Evolutionary conservation across 2,888 invertebrate species (phyloP).

Genomic region (Pseudococcus viburni): DNA sequence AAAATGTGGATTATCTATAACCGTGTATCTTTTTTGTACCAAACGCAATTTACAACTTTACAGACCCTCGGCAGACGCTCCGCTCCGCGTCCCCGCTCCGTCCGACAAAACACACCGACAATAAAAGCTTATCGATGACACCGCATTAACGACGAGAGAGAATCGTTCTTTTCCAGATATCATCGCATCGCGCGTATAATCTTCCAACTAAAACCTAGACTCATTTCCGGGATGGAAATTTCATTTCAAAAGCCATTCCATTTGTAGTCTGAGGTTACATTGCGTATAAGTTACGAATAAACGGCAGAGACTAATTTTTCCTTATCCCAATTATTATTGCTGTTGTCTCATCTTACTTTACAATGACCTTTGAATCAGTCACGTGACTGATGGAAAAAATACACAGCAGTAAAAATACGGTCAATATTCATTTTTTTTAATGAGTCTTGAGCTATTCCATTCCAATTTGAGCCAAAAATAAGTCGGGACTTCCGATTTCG

Average conservation of each 20-base stretch:
- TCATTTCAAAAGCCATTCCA: conserved; percentile 30
- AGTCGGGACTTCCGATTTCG: too few relatives aligned
- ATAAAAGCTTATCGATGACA: conserved; percentile 35
- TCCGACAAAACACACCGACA: background rate
- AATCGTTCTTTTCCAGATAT: conserved; percentile 24
- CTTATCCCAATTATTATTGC: background rate
- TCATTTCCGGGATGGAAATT: conserved; percentile 37
- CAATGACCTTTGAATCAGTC: too few relatives aligned
- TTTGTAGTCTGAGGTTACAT: background rate
- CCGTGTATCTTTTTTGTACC: conserved; percentile 26
- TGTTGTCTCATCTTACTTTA: background rate
- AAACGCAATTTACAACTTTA: conserved; percentile 10
- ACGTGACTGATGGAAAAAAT: too few relatives aligned
- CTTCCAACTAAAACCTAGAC: conserved; percentile 16
- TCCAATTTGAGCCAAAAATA: too few relatives aligned
- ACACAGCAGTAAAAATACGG: too few relatives aligned
- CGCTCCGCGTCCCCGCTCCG: background rate
- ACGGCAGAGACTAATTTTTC: background rate
- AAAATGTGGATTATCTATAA: conserved; percentile 35
- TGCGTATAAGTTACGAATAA: background rate
- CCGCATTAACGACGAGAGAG: background rate
- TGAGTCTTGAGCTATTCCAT: too few relatives aligned
- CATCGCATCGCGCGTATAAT: conserved; percentile 15
- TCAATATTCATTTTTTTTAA: too few relatives aligned
- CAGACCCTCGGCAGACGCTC: background rate